A percentile compares a stretch with the other conserved stretches of the same genome.
Evolutionary conservation across 1,140 invertebrate genomes (phyloP).

Genomic region (Pararge aegeria): DNA sequence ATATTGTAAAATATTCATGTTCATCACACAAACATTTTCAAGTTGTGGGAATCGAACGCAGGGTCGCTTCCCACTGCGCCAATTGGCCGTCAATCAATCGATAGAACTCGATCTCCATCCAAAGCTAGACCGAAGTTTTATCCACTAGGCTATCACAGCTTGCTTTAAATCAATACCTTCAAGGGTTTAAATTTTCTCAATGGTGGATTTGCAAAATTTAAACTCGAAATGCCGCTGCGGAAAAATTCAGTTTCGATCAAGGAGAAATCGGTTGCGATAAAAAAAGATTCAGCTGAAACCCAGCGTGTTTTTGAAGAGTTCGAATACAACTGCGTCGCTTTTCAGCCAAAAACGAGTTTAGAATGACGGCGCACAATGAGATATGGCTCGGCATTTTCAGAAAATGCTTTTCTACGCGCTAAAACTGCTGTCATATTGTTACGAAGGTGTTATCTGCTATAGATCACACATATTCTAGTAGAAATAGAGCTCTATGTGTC

Average conservation of each 20-base stretch:
- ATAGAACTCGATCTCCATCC: too few relatives aligned
- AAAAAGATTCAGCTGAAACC: neutral
- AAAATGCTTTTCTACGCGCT: neutral
- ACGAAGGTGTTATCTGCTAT: too few relatives aligned
- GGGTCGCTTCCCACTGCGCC: too few relatives aligned
- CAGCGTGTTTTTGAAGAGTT: neutral
- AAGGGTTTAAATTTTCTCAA: neutral
- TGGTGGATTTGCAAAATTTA: neutral
- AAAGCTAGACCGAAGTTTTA: too few relatives aligned
- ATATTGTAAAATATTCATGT: too few relatives aligned
- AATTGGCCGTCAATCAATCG: too few relatives aligned
- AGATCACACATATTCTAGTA: too few relatives aligned
- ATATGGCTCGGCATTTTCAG: neutral
- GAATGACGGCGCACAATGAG: neutral
- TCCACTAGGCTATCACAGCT: too few relatives aligned
- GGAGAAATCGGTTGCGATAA: neutral
- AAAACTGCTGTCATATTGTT: neutral
- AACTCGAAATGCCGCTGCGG: neutral
- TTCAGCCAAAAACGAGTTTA: neutral
- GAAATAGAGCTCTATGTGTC: too few relatives aligned
- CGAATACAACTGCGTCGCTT: neutral
- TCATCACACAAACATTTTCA: too few relatives aligned
- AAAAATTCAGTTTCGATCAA: neutral
- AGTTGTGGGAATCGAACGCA: too few relatives aligned
- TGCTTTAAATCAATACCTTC: too few relatives aligned